Base-by-base conservation (phyloP, 2,888 invertebrate species). In the Seira musarum region DNA sequence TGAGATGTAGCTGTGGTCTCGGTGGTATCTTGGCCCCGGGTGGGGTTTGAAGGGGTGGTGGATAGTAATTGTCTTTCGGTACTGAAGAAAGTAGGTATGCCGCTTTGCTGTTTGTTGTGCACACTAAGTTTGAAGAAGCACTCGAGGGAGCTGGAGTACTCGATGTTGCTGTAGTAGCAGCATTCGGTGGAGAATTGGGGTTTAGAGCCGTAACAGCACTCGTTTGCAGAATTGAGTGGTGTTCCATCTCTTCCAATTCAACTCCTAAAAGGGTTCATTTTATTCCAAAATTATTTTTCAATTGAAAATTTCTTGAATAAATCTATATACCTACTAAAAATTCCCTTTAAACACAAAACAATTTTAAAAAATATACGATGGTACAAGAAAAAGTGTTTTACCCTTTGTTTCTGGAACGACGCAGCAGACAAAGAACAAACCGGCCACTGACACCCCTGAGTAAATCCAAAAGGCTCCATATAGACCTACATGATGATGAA, bases 361-460 rank as follows among this genome's bases (percentile, higher is more conserved):
- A n/a, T n/a, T n/a, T n/a, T n/a, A n/a, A n/a, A n/a, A n/a, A n/a
- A n/a, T n/a, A n/a, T n/a, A n/a, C n/a, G n/a, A n/a, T n/a, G n/a
- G n/a, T n/a, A n/a, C n/a, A n/a, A n/a, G n/a, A n/a, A n/a, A n/a
- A n/a, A n/a, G n/a, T n/a, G n/a, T n/a, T n/a, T n/a, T n/a, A n/a
- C n/a, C 96, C 89, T 95, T 96, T 2, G 97, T 97, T 90, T 97
- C 96, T 0, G 96, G 96, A 8, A 97, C 94, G 88, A 93, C 94
- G 87, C 94, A 93, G 1, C 94, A 93, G 0, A 96, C 94, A 89
- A 96, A 96, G 88, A 95, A 93, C 13, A 96, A 90, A 19, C 95
- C 94, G 24, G 94, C 92, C 0, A 95, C 92, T 65, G 95, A 94
- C 87, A 95, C 93, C 72, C 93, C 93, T 0, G 95, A 94, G 89